Evolutionary conservation across 1,140 invertebrate genomes (phyloP), one percentile per base, ranked within the genome.

Genomic region (Drosophila subpulchrella): DNA sequence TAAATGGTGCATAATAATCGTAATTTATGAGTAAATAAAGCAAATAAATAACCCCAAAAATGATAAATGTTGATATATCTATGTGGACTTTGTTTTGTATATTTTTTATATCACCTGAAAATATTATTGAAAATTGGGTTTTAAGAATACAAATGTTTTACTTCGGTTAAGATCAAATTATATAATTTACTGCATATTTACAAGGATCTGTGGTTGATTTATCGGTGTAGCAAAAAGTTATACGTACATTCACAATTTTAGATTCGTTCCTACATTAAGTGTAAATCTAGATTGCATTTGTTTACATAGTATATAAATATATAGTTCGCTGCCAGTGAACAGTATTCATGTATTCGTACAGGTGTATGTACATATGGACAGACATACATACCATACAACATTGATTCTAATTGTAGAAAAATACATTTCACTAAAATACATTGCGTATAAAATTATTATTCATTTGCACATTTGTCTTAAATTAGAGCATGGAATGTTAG

Each of bases 371-470:
- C 61, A 73, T 67, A 50, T 73, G 44, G 46, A 65, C 67, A 74
- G 44, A 42, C 66, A 68, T 61, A 48, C 15, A 72, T 72, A 39
- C 38, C 46, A 32, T 53, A 70, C 63, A 67, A 58, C 78, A 59
- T 78, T 59, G 58, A 76, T 55, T 77, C 66, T 44, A 44, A 83
- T 88, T 81, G 75, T 89, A 89, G 58, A 89, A 89, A 89, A 89
- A 89, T 90, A 89, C 85, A 84, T 89, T 89, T 89, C 59, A 89
- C 84, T 89, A 89, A 88, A 89, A 84, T 84, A 84, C 81, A 61
- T 70, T 72, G 81, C 85, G 63, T 83, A 89, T 57, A 89, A 89
- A 88, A 89, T 77, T 84, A 89, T 84, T 80, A 72, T 81, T 63
- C 51, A 47, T 83, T 78, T 82, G 78, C 60, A 83, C 55, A 67